These are phyloP conservation scores for Tragelaphus buxtoni DNA, from an alignment of 2,113 vertebrate genomes.

Conservation along the genomic window DNA sequence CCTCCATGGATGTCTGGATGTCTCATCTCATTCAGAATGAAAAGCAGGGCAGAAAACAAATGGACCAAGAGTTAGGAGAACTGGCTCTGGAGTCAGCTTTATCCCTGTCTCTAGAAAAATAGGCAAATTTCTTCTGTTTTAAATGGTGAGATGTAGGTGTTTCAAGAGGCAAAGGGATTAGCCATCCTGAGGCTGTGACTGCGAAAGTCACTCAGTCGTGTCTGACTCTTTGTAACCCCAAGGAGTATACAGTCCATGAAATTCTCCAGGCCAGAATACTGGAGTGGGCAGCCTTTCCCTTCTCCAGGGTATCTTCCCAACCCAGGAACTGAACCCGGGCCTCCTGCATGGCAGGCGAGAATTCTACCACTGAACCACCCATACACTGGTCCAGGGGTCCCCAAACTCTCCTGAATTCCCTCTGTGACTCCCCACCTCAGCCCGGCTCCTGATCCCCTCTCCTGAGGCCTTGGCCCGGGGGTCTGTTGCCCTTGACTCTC, in stretches of 20 bases:
- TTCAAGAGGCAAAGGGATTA: neutral
- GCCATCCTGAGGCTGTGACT: neutral
- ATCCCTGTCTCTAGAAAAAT: neutral
- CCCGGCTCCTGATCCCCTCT: too few relatives aligned
- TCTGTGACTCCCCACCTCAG: neutral
- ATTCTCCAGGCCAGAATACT: neutral
- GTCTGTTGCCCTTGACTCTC: accelerated
- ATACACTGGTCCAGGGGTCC: accelerated
- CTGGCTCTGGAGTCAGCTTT: neutral
- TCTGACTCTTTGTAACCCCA: neutral
- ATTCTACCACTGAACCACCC: constrained; percentile 76
- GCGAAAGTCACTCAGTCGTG: neutral
- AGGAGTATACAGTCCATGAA: neutral
- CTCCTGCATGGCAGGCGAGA: constrained; percentile 81
- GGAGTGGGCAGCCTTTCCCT: neutral
- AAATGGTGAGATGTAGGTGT: neutral
- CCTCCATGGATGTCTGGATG: neutral
- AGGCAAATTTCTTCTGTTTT: neutral
- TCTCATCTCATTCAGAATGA: neutral
- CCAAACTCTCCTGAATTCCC: neutral
- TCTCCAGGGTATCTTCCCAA: neutral
- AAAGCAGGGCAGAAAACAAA: neutral
- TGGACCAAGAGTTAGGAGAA: neutral
- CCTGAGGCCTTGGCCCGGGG: neutral
- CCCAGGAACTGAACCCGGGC: constrained; percentile 75